A percentile compares a stretch with the other conserved stretches of the same genome.
Conservation (phyloP, 2,888 invertebrate genomes). For the Agriotes lineatus region DNA sequence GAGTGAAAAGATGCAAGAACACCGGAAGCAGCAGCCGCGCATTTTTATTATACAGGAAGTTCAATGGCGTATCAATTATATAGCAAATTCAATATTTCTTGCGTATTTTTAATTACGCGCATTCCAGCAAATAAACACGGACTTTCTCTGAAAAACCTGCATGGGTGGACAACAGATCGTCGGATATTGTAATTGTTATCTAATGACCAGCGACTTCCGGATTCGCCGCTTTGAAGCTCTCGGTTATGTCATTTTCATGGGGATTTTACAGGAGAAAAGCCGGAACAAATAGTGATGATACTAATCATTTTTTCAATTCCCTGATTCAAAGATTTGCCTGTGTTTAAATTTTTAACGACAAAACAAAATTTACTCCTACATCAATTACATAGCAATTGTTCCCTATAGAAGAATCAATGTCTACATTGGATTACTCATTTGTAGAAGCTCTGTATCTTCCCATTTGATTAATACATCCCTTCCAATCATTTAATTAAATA, state of each 20-base stretch:
- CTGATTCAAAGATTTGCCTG: too few species aligned
- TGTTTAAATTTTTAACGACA: too few species aligned
- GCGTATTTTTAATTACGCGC: background rate
- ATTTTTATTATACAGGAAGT: background rate
- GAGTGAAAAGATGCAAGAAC: background rate
- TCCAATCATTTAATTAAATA: too few species aligned
- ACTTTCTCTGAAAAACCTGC: background rate
- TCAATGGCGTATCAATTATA: background rate
- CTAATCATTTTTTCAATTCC: too few species aligned
- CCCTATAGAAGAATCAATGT: too few species aligned
- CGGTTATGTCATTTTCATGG: too few species aligned
- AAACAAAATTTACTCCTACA: background rate
- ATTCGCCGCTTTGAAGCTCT: background rate
- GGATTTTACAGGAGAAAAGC: too few species aligned
- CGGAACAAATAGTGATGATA: too few species aligned
- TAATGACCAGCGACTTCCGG: slow-evolving; percentile 2
- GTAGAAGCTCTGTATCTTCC: too few species aligned
- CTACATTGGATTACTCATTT: too few species aligned
- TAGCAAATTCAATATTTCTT: background rate
- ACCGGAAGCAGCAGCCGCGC: background rate
- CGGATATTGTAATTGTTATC: slow-evolving; percentile 4
- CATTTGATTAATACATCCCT: too few species aligned
- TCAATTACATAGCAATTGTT: background rate
- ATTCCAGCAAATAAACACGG: background rate
- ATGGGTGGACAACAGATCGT: background rate